phyloP scores from a whole-genome alignment of 1,140 invertebrate species.

The Psilanteris sp. region DNA sequence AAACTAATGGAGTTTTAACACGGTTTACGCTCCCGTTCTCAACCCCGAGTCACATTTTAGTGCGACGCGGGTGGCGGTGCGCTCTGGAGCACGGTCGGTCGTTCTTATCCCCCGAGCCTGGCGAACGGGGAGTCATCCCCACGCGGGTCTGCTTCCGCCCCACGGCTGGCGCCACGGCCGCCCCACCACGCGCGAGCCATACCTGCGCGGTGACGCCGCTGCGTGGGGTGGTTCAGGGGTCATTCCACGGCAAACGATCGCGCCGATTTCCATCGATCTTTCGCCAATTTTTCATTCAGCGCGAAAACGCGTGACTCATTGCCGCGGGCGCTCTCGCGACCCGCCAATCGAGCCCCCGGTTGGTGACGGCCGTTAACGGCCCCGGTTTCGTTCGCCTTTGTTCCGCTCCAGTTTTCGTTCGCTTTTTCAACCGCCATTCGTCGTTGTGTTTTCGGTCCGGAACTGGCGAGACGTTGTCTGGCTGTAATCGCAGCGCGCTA shows the following conservation, averaged over 20 bases:
- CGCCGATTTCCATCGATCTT: constrained; percentile 36
- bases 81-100: constrained; percentile 62
- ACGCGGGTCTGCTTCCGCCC: constrained; percentile 5
- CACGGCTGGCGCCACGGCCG: constrained; percentile 12
- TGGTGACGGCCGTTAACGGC: too few relatives aligned
- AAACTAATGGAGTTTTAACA: constrained; percentile 68
- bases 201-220: constrained; percentile 16
- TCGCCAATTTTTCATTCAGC: too few relatives aligned
- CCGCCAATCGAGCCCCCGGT: too few relatives aligned
- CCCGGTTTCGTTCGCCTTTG: too few relatives aligned
- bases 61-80: constrained; percentile 64
- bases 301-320: constrained; percentile 12
- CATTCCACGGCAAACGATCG: constrained; percentile 35
- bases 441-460: too few relatives aligned
- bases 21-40: constrained; percentile 54
- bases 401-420: too few relatives aligned
- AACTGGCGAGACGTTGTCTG: too few relatives aligned
- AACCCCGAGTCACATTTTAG: constrained; percentile 71
- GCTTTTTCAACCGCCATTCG: too few relatives aligned
- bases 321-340: too few relatives aligned
- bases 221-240: constrained; percentile 36
- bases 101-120: constrained; percentile 65
- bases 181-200: constrained; percentile 16
- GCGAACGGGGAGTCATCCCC: constrained; percentile 44
- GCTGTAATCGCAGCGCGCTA: too few relatives aligned